Base-by-base conservation (phyloP, 1,140 invertebrate genomes). In the Drosophila parabipectinata region DNA sequence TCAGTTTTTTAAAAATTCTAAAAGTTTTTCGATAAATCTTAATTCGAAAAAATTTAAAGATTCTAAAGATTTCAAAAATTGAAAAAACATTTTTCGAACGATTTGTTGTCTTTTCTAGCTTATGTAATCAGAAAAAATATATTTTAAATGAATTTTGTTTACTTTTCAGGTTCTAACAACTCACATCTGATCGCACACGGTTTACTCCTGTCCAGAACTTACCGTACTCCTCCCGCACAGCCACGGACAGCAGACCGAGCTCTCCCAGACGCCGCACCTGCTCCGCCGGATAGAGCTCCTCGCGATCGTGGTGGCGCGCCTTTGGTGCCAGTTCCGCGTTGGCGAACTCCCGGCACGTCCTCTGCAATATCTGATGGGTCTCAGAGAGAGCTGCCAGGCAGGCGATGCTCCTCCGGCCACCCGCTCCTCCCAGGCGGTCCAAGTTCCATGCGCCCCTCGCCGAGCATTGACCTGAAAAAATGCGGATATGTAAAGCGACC, bases 261-360 rank as follows among this genome's bases (percentile, higher is more conserved):
- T 98, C 96, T 7, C 97, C 98, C 95, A 99, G 96, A 92, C 97
- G 96, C 77, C 96, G 96, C 24, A 98, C 94, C 93, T 98, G 96
- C 57, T 98, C 95, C 47, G 92, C 94, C 0, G 98, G 98, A 92
- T 94, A 98, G 14, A 95, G 91, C 91, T 98, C 96, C 64, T 98
- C 95, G 66, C 94, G 95, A 91, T 99, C 98, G 72, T 95, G 94
- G 92, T 96, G 95, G 1, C 94, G 94, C 3, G 98, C 98, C 77
- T 96, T 94, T 0, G 98, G 98, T 72, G 96, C 96, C 7, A 99
- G 89, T 93, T 99, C 97, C 39, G 94, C 95, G 82, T 99, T 97
- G 7, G 97, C 97, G 93, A 99, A 99, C 90, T 98, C 97, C 59
- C 95, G 93, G 91, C 97, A 98, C n/a, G 97, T 98, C 92, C 98